These are phyloP conservation scores for Tamias sibiricus DNA, from an alignment of 2,113 vertebrate genomes.

Conservation along the genomic window DNA sequence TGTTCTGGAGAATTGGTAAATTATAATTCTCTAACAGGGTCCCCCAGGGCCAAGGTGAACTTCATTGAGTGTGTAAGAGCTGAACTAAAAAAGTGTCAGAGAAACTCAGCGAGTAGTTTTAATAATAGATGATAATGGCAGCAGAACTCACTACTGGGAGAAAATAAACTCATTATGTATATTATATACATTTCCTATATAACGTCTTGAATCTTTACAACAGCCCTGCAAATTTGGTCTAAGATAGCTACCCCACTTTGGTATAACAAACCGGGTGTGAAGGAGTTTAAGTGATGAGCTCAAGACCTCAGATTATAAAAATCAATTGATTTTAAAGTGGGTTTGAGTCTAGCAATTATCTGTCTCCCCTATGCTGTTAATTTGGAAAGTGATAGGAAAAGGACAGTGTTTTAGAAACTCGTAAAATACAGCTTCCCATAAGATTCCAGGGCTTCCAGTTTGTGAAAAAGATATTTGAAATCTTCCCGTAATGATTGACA, in stretches of 20 bases:
- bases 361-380: neutral
- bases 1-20: neutral
- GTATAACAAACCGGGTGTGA: neutral
- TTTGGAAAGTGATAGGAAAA: neutral
- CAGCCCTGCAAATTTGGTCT: neutral
- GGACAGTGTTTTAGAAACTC: neutral
- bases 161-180: neutral
- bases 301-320: neutral
- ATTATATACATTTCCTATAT: neutral
- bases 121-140: neutral
- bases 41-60: neutral
- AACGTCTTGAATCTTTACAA: neutral
- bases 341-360: neutral
- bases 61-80: neutral
- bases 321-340: neutral
- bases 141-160: neutral
- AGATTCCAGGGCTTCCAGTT: neutral
- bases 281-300: neutral
- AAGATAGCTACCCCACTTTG: neutral
- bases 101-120: neutral
- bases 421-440: neutral
- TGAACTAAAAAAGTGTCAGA: neutral
- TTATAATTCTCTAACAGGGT: neutral
- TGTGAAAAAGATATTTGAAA: neutral
- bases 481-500: neutral